Base-by-base conservation (phyloP, 2,888 invertebrate genomes). In the Chorisops tibialis region DNA sequence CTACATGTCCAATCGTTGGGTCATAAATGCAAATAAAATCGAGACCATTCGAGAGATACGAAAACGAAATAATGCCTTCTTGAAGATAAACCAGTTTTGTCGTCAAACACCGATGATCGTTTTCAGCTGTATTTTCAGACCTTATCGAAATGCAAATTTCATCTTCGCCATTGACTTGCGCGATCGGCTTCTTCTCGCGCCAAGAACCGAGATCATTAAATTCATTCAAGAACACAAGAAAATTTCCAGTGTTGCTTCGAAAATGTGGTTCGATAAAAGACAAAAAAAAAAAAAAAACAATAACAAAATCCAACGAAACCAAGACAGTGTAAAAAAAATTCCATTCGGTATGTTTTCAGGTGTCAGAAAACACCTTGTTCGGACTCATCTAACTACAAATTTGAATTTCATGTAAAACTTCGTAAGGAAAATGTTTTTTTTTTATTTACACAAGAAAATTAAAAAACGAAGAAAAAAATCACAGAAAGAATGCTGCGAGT, bases 361-460 rank as follows among this genome's bases (percentile, higher is more conserved):
- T 77, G 76, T 77, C 78, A 77, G 77, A 74, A 76, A 77, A 77
- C 76, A 77, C 77, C 75, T 77, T 77, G 77, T 77, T 76, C 75
- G 75, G 75, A 77, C 76, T 75, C 78, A 77, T 77, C 76, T 77
- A 77, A 77, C 78, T 77, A 77, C 78, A 76, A 77, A 77, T 77
- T 77, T 74, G 77, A 71, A 77, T 77, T 77, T 77, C 75, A 74
- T 65, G 63, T 65, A 61, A 63, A 63, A 65, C 37, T 22, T 58
- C 61, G 52, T 48, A 62, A 56, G 39, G 41, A 43, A 18, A 59
- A 59, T 48, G 35, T 30, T n/a, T n/a, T 30, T 3, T 14, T n/a
- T n/a, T n/a, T n/a, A n/a, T n/a, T n/a, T n/a, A n/a, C n/a, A n/a
- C n/a, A n/a, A n/a, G n/a, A n/a, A n/a, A n/a, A n/a, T n/a, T n/a